Evolutionary conservation across 2,113 vertebrate genomes (phyloP).

Genomic region (Rissa tridactyla): DNA sequence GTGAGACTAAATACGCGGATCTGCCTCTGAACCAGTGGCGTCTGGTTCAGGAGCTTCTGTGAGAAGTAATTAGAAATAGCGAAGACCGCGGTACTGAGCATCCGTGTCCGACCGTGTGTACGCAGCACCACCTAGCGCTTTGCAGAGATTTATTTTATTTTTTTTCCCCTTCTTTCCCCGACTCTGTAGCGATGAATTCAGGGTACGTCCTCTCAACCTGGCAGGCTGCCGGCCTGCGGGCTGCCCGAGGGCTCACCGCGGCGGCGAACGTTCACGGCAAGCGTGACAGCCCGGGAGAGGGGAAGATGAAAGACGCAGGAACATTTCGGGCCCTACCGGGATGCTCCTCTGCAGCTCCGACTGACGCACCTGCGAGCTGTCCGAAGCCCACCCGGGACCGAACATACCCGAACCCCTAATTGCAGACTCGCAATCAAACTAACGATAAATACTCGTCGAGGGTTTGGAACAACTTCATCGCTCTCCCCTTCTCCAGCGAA

Average conservation of each 20-base stretch:
- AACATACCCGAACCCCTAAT: fast-evolving
- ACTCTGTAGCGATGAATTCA: fast-evolving
- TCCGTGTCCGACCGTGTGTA: neutral
- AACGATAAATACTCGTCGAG: neutral
- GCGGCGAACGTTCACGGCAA: neutral
- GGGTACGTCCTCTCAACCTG: too few species aligned
- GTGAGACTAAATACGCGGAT: neutral
- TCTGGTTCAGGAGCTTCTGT: neutral
- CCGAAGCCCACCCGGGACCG: neutral
- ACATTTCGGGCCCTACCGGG: neutral
- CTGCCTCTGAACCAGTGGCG: neutral
- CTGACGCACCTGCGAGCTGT: neutral
- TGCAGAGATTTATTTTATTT: neutral
- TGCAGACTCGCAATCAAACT: neutral
- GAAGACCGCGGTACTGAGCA: fast-evolving
- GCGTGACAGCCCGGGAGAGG: neutral
- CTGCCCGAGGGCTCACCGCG: fast-evolving
- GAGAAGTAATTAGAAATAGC: fast-evolving
- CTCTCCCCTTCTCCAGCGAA: neutral
- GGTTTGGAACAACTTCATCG: neutral
- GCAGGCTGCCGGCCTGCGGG: fast-evolving
- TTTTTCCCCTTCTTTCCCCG: neutral
- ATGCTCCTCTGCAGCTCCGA: fast-evolving
- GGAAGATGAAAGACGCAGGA: neutral
- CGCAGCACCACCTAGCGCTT: conserved; percentile 70